Conservation (phyloP, 2,888 invertebrate species). For the Chloroclysta siterata region DNA sequence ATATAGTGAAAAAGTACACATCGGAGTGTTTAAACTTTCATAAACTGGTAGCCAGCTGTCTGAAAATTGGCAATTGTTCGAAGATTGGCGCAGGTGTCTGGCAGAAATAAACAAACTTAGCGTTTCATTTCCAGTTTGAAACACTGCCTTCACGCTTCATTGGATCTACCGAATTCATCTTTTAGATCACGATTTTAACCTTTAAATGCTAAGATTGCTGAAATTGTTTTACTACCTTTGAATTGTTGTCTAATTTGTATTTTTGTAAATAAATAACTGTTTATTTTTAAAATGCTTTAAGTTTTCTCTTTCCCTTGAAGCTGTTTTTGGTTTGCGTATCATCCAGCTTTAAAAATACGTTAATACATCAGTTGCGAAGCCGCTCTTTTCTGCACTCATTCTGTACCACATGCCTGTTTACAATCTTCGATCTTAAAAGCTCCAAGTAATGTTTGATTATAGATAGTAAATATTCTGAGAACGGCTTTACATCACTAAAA, state of each 20-base stretch:
- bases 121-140: constrained; percentile 33
- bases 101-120: constrained; percentile 18
- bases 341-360: not conserved
- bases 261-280: not conserved
- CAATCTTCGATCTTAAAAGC: not conserved
- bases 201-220: constrained; percentile 33
- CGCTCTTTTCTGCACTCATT: not conserved
- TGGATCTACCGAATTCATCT: constrained; percentile 45
- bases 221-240: constrained; percentile 14
- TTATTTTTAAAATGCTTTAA: not conserved
- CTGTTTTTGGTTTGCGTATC: not conserved
- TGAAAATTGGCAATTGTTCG: constrained; percentile 23
- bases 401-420: not conserved
- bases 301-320: constrained; percentile 1
- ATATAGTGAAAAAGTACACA: not conserved
- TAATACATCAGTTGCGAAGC: not conserved
- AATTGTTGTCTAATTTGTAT: not conserved
- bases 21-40: constrained; percentile 13
- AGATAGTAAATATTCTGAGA: not conserved
- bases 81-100: constrained; percentile 5
- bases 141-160: constrained; percentile 48
- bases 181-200: constrained; percentile 51
- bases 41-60: constrained; percentile 10
- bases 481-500: not conserved
- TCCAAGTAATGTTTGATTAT: constrained; percentile 1